Evolutionary conservation across 2,888 invertebrate species (phyloP).

Genomic region (Harpagoxenus sublaevis): DNA sequence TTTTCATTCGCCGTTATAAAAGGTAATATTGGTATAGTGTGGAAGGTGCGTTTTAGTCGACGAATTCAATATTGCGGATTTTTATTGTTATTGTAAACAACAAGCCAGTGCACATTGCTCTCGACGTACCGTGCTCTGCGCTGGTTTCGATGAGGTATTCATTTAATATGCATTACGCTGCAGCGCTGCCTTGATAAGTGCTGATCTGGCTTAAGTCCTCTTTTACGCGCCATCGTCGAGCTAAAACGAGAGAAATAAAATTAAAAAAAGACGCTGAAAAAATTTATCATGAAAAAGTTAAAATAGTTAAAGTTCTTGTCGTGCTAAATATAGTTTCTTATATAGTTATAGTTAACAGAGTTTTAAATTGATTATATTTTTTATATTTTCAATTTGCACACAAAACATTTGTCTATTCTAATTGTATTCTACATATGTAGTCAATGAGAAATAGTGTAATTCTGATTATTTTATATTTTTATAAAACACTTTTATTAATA

Average conservation of each 20-base stretch:
- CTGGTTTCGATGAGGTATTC: constrained; percentile 41
- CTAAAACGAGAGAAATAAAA: constrained; percentile 19
- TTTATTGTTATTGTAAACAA: constrained; percentile 53
- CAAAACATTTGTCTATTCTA: not conserved
- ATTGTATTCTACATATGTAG: not conserved
- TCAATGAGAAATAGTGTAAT: not conserved
- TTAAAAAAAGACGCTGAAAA: constrained; percentile 7
- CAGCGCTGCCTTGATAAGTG: constrained; percentile 41
- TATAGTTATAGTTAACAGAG: constrained; percentile 13
- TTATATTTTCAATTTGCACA: not conserved
- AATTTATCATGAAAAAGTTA: constrained; percentile 34
- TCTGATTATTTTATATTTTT: not conserved
- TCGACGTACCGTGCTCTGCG: not conserved
- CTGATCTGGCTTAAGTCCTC: constrained; percentile 41
- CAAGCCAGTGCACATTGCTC: constrained; percentile 25
- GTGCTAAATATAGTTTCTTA: not conserved
- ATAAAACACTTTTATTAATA: not conserved
- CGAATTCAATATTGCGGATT: constrained; percentile 42
- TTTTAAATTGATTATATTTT: not conserved
- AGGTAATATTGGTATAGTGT: constrained; percentile 37
- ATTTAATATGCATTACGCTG: constrained; percentile 53
- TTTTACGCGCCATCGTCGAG: constrained; percentile 22
- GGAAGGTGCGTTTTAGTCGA: constrained; percentile 37
- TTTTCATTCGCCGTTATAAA: constrained; percentile 34
- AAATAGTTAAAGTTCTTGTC: constrained; percentile 22